A percentile compares a stretch with the other conserved stretches of the same genome.
Conservation (phyloP, 2,888 invertebrate genomes). For the Oegoconia quadripuncta region DNA sequence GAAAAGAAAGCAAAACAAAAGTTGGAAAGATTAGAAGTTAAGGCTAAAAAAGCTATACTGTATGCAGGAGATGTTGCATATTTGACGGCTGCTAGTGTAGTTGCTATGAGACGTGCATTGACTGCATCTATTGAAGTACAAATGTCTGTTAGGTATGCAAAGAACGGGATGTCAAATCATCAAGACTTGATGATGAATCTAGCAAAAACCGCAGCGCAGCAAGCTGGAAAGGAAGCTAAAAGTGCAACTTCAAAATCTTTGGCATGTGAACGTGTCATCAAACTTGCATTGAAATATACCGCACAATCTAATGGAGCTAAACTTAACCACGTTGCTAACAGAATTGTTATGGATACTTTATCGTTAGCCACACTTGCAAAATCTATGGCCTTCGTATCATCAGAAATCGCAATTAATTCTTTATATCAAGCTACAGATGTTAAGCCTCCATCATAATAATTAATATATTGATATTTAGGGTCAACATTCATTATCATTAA, state of each 20-base stretch:
- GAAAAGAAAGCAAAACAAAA: conserved; percentile 60
- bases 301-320: conserved; percentile 67
- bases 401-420: conserved; percentile 71
- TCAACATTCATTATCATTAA: background rate
- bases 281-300: conserved; percentile 66
- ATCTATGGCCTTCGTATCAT: conserved; percentile 71
- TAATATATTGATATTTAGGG: background rate
- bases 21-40: conserved; percentile 59
- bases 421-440: conserved; percentile 70
- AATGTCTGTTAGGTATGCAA: conserved; percentile 68
- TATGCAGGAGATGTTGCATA: conserved; percentile 74
- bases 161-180: conserved; percentile 68
- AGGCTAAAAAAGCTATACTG: conserved; percentile 69
- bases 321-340: conserved; percentile 67
- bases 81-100: conserved; percentile 68
- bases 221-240: conserved; percentile 71
- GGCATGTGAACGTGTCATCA: conserved; percentile 63
- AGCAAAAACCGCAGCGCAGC: conserved; percentile 70
- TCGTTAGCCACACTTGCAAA: conserved; percentile 66
- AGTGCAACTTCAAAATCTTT: conserved; percentile 65
- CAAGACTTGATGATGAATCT: conserved; percentile 74
- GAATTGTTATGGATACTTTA: conserved; percentile 68
- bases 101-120: conserved; percentile 65
- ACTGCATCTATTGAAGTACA: conserved; percentile 71
- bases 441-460: conserved; percentile 51